phyloP scores from a whole-genome alignment of 2,797 vertebrate genomes.

The Otus scops region DNA sequence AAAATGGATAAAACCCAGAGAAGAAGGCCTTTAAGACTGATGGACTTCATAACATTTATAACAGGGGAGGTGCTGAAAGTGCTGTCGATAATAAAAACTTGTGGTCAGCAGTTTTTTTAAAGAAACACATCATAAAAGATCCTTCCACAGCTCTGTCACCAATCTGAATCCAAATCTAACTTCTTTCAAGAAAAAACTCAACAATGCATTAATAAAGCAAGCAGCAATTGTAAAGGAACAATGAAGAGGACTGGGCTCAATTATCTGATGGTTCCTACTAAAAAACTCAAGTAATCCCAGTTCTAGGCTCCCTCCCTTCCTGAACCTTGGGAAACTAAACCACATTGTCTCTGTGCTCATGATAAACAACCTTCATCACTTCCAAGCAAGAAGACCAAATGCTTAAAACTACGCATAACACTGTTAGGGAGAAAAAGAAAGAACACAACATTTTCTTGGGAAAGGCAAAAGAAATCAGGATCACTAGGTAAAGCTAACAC shows the following conservation, averaged over 20 bases:
- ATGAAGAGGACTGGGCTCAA: constrained; percentile 22
- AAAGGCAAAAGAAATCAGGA: not conserved
- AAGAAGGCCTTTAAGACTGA: not conserved
- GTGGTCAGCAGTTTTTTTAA: not conserved
- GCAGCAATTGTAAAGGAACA: constrained; percentile 4
- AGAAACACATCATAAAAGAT: not conserved
- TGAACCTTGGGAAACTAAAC: constrained; percentile 5
- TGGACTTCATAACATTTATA: not conserved
- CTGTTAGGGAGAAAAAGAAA: not conserved
- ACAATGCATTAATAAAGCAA: not conserved
- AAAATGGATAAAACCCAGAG: not conserved
- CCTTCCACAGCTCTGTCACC: not conserved
- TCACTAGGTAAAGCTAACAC: not conserved
- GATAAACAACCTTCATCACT: constrained; percentile 15
- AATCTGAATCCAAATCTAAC: not conserved
- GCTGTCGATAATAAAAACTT: not conserved
- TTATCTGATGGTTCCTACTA: not conserved
- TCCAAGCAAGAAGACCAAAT: not conserved
- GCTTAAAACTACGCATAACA: not conserved
- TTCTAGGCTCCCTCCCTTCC: not conserved
- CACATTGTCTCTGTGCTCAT: not conserved
- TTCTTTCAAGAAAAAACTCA: constrained; percentile 3
- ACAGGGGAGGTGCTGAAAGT: not conserved
- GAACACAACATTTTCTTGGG: not conserved
- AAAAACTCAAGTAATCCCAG: not conserved